A percentile compares a stretch with the other conserved stretches of the same genome.
Evolutionary conservation across 2,888 invertebrate species (phyloP).

Genomic region (Unio delphinus): DNA sequence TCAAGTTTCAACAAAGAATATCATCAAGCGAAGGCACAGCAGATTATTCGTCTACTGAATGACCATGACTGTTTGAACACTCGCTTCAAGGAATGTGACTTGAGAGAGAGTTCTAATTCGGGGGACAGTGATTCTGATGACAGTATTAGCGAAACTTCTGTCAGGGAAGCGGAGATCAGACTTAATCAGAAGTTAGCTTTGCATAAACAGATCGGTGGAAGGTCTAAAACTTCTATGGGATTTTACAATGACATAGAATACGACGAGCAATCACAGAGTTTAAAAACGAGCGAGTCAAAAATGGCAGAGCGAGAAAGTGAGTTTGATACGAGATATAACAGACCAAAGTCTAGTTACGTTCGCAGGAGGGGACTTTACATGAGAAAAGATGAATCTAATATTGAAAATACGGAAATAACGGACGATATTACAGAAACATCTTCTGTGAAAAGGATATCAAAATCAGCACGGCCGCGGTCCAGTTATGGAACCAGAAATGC

Average conservation of each 20-base stretch:
- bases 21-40: constrained; percentile 49
- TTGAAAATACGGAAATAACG: constrained; percentile 7
- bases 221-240: constrained; percentile 52
- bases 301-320: constrained; percentile 22
- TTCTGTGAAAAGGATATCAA: constrained; percentile 20
- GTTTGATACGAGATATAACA: constrained; percentile 27
- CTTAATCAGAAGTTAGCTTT: constrained; percentile 17
- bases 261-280: constrained; percentile 8
- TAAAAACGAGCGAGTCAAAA: constrained; percentile 24
- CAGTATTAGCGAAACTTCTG: constrained; percentile 27
- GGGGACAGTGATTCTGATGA: constrained; percentile 21
- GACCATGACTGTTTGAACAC: constrained; percentile 48
- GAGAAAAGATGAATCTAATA: constrained; percentile 12
- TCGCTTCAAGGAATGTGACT: constrained; percentile 31
- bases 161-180: constrained; percentile 20
- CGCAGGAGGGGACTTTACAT: constrained; percentile 22
- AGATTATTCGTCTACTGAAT: constrained; percentile 47
- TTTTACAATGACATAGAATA: constrained; percentile 40
- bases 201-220: constrained; percentile 28
- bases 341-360: constrained; percentile 52
- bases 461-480: constrained; percentile 37
- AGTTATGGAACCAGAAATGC: constrained; percentile 22
- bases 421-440: constrained; percentile 10
- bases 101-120: constrained; percentile 28
- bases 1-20: constrained; percentile 44